These are phyloP conservation scores for Momotus momota DNA, from an alignment of 2,797 vertebrate genomes.

Conservation along the genomic window DNA sequence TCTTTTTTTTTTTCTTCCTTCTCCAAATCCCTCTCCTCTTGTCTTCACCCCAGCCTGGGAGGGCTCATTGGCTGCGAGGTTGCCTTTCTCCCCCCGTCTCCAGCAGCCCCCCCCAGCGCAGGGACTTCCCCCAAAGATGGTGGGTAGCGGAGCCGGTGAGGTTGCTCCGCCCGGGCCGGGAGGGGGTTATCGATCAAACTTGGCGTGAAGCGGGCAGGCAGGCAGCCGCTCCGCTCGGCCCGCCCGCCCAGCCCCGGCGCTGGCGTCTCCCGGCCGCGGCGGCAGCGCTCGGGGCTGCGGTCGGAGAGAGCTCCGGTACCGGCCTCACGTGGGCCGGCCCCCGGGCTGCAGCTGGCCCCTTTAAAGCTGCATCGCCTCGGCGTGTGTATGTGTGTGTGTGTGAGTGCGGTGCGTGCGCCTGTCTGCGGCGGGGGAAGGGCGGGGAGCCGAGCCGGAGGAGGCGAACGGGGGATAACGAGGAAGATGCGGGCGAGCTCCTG, in stretches of 20 bases:
- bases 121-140: slow-evolving; percentile 84
- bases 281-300: slow-evolving; percentile 67
- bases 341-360: slow-evolving; percentile 49
- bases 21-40: slow-evolving; percentile 64
- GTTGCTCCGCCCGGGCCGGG: slow-evolving; percentile 88
- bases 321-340: slow-evolving; percentile 79
- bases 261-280: slow-evolving; percentile 40
- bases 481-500: not conserved
- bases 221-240: slow-evolving; percentile 45
- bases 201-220: not conserved
- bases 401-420: not conserved
- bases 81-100: slow-evolving; percentile 77
- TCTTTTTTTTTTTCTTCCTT: not conserved
- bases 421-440: not conserved
- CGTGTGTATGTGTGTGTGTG: not conserved
- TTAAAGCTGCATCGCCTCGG: slow-evolving; percentile 64
- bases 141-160: slow-evolving; percentile 75
- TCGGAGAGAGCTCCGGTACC: slow-evolving; percentile 76
- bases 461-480: not conserved
- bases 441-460: not conserved
- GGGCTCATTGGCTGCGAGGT: slow-evolving; percentile 88
- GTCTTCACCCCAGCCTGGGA: slow-evolving; percentile 87
- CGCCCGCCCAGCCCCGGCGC: not conserved
- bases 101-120: slow-evolving; percentile 10
- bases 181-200: slow-evolving; percentile 83